These are phyloP conservation scores for Unio delphinus DNA, from an alignment of 2,888 invertebrate genomes.

Conservation along the genomic window DNA sequence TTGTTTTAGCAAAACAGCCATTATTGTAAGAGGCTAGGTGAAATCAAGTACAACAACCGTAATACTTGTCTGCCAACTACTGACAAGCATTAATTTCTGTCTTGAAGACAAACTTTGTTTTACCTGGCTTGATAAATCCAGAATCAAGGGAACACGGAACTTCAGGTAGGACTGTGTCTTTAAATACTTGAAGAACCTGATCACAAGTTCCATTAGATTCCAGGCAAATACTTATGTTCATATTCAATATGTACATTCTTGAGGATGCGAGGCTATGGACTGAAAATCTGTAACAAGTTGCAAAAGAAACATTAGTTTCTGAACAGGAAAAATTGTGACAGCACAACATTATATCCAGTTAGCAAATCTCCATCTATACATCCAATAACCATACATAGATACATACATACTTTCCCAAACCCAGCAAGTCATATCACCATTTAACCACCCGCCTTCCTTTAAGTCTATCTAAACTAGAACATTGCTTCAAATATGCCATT, in stretches of 20 bases:
- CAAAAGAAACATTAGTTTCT: background rate
- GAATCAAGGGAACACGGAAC: conserved; percentile 17
- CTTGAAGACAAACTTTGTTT: background rate
- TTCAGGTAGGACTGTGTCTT: conserved; percentile 10
- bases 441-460: no score
- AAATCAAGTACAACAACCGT: no score
- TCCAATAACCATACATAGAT: no score
- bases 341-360: background rate
- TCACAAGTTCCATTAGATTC: conserved; percentile 12
- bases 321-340: background rate
- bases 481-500: no score
- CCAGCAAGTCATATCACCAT: no score
- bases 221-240: conserved; percentile 17
- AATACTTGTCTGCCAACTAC: no score
- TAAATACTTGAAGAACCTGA: conserved; percentile 1
- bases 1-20: no score
- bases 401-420: no score
- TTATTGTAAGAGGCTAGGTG: no score
- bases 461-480: no score
- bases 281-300: conserved; percentile 7
- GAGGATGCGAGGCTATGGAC: conserved; percentile 1
- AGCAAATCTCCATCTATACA: no score
- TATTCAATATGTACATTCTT: conserved; percentile 4
- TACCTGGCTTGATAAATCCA: conserved; percentile 16
- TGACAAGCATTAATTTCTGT: no score